These are phyloP conservation scores for Diplosoma virens DNA, from an alignment of 23 tunicate genomes.

Conservation along the genomic window DNA sequence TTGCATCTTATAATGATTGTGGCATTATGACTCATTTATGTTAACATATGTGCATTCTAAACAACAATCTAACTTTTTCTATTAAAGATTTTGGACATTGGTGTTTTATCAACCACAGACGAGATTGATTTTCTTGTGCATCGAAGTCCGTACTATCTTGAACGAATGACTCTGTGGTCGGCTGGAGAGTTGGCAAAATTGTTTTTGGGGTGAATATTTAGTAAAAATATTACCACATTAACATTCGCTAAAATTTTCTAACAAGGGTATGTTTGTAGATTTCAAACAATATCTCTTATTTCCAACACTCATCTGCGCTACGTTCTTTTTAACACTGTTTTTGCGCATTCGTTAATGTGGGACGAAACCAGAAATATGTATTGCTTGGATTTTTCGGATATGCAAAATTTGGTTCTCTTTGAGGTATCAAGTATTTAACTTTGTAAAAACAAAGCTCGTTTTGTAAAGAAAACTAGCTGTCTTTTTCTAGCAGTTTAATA, in stretches of 20 bases:
- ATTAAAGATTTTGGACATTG: slow-evolving; percentile 10
- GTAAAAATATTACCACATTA: not conserved
- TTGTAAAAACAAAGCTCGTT: not conserved
- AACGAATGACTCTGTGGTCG: slow-evolving; percentile 35
- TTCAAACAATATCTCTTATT: slow-evolving; percentile 13
- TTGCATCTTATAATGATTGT: too few relatives aligned
- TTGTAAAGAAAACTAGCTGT: too few relatives aligned
- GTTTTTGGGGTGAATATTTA: not conserved
- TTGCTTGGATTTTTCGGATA: not conserved
- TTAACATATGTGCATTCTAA: too few relatives aligned
- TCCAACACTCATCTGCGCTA: slow-evolving; percentile 22
- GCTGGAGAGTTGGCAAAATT: slow-evolving; percentile 37
- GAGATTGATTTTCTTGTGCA: slow-evolving; percentile 39
- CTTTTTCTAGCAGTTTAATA: too few relatives aligned
- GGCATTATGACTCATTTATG: too few relatives aligned
- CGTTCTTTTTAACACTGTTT: slow-evolving; percentile 31
- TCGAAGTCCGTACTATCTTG: slow-evolving; percentile 14
- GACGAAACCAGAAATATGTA: slow-evolving; percentile 6
- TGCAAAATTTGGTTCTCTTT: slow-evolving; percentile 19
- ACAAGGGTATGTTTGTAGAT: not conserved
- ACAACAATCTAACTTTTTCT: too few relatives aligned
- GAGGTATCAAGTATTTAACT: slow-evolving; percentile 2
- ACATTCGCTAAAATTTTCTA: not conserved
- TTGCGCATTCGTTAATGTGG: slow-evolving; percentile 27
- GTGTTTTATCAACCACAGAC: slow-evolving; percentile 23